Base-by-base conservation (phyloP, 2,113 vertebrate genomes). In the Tringa solitaria region DNA sequence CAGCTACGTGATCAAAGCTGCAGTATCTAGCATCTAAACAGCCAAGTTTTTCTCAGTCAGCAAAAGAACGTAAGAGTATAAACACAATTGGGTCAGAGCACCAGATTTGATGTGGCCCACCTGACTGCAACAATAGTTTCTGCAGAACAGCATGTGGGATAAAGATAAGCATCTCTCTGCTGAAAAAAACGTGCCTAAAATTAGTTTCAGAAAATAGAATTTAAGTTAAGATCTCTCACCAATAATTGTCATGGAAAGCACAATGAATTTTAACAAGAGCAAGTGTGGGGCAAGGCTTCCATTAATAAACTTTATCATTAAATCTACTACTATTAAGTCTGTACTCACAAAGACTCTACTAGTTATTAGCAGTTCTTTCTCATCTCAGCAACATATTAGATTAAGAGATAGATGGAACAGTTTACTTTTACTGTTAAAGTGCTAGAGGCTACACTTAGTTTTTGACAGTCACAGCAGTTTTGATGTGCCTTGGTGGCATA, bases 251-350 rank as follows among this genome's bases (percentile, higher is more conserved):
- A 80, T 2, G 39, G 41, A 77, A 92, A 84, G 81, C 23, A 87
- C 23, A 43, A 4, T 32, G 75, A 93, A 83, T 69, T 94, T 80
- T 41, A 92, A 89, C 51, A 84, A 30, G 5, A 87, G 53, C 32
- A 79, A 78, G 51, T 6, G 27, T 74, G 59, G 81, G 63, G 67
- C 6, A 1, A 83, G 32, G 54, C 54, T 91, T 85, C 50, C 37
- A 65, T 79, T 91, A 92, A 92, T 68, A 93, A 91, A 60, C 57
- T 76, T 91, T 77, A 96, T 85, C 67, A 67, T 65, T 83, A 90
- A 61, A 89, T 89, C 90, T 90, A 73, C 65, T 56, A 46, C 59
- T 60, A 67, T 82, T 72, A 95, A 85, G 33, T 41, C 75, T 63
- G 17, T 17, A 53, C 45, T 69, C 50, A 93, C 65, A 92, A 82